Percentiles rank a stretch among this genome's conserved stretches.
Conservation (phyloP, 2,113 vertebrate genomes). For the Herpetotheres cachinnans region DNA sequence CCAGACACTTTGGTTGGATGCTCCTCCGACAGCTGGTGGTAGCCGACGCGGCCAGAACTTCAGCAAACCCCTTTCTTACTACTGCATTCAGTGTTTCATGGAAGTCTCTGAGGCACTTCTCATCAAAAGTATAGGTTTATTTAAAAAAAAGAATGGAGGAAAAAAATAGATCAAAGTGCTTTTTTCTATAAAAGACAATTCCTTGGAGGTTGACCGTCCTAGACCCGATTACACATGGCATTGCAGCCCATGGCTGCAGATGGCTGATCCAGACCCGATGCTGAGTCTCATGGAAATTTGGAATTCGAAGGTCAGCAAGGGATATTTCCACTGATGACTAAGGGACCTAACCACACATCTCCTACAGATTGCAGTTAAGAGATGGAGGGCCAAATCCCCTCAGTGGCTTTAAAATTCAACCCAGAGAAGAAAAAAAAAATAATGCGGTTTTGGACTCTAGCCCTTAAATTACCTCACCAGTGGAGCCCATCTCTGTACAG, state of each 20-base stretch:
- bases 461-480: neutral
- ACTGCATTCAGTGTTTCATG: neutral
- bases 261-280: neutral
- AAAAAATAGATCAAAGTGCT: neutral
- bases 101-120: neutral
- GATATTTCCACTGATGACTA: neutral
- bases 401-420: neutral
- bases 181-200: neutral
- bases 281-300: neutral
- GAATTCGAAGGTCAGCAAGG: neutral
- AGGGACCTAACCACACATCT: neutral
- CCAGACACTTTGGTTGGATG: neutral
- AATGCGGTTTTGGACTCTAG: neutral
- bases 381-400: neutral
- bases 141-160: neutral
- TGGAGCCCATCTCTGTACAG: neutral
- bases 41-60: neutral
- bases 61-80: neutral
- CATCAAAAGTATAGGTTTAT: slow-evolving; percentile 22
- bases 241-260: neutral
- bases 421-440: neutral
- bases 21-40: neutral
- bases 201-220: neutral
- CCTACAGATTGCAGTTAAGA: neutral
- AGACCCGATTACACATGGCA: neutral